These are phyloP conservation scores for Pollenia angustigena DNA, from an alignment of 2,888 invertebrate genomes.

Conservation along the genomic window DNA sequence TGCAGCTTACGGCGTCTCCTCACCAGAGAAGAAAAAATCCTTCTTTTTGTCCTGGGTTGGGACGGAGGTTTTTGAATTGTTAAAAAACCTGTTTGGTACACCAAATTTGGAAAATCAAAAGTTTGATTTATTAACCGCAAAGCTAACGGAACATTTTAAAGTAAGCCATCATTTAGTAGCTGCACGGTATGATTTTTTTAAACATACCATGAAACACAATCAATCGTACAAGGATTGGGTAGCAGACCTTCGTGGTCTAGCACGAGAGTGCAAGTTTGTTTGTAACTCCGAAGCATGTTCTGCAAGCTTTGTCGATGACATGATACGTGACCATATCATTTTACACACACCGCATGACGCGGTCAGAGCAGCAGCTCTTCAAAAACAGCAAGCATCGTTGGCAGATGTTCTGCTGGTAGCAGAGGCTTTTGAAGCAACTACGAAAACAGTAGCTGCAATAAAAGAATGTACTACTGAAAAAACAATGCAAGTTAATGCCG, in stretches of 20 bases:
- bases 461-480: neutral
- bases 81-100: slow-evolving; percentile 47
- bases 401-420: too few relatives aligned
- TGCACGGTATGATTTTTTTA: slow-evolving; percentile 8
- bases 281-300: too few relatives aligned
- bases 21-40: slow-evolving; percentile 26
- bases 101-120: neutral
- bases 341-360: too few relatives aligned
- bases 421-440: neutral
- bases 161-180: neutral
- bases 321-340: too few relatives aligned
- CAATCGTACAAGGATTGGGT: neutral
- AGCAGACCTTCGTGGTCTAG: too few relatives aligned
- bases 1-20: slow-evolving; percentile 42
- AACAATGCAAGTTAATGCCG: neutral
- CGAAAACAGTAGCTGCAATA: neutral
- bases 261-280: too few relatives aligned
- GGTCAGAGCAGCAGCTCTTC: too few relatives aligned
- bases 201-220: neutral
- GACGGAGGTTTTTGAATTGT: slow-evolving; percentile 21
- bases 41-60: slow-evolving; percentile 12
- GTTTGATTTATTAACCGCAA: neutral
- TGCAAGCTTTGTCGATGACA: too few relatives aligned
- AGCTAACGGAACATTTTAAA: neutral
- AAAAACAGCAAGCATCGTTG: too few relatives aligned